Conservation (phyloP, 2,113 vertebrate species). For the Pluvialis apricaria region DNA sequence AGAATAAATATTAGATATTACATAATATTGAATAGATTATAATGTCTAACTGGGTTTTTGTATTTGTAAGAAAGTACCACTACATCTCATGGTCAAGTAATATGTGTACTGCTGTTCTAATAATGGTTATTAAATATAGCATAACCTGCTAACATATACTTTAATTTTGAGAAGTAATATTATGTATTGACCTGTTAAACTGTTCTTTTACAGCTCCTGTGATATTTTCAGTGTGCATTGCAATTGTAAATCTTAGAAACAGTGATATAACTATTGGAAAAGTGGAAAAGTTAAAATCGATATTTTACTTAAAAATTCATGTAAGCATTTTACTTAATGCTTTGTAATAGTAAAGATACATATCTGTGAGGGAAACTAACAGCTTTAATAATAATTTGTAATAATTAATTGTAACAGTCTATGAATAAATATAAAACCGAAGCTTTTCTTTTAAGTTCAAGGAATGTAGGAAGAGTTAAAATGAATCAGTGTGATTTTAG, state of each 20-base stretch:
- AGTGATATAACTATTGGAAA: not conserved
- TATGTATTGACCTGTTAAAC: not conserved
- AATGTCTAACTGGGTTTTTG: not conserved
- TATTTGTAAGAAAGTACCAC: not conserved
- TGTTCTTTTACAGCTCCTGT: not conserved
- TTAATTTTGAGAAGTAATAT: not conserved
- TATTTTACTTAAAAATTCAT: not conserved
- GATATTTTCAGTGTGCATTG: not conserved
- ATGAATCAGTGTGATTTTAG: not conserved
- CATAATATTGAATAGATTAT: not conserved
- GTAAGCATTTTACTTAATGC: not conserved
- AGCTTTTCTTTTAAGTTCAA: not conserved
- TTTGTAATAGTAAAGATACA: not conserved
- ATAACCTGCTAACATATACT: not conserved
- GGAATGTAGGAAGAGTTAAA: not conserved
- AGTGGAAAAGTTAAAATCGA: not conserved
- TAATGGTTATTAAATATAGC: not conserved
- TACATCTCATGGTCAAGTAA: not conserved
- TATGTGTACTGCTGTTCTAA: not conserved
- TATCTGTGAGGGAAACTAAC: not conserved
- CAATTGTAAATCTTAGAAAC: not conserved
- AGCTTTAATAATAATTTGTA: not conserved
- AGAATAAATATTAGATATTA: not conserved
- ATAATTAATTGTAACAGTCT: not conserved
- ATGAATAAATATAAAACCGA: not conserved